Evolutionary conservation across 2,113 vertebrate genomes (phyloP).

Genomic region (Panurus biarmicus): DNA sequence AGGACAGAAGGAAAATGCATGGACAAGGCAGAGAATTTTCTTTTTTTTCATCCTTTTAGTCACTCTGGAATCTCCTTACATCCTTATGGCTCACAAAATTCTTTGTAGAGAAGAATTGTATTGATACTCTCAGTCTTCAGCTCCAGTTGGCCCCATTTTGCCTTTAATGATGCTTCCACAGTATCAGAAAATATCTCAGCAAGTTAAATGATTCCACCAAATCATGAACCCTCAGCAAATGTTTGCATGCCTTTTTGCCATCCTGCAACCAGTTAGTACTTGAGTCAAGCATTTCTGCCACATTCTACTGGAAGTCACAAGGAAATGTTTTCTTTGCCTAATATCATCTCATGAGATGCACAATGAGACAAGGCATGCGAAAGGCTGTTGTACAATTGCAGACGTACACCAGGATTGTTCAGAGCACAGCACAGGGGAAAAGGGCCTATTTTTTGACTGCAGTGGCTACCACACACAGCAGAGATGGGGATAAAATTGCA

Average conservation of each 20-base stretch:
- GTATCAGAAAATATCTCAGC: slow-evolving; percentile 70
- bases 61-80: not conserved
- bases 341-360: not conserved
- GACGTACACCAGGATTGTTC: not conserved
- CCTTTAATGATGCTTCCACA: slow-evolving; percentile 75
- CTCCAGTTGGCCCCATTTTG: slow-evolving; percentile 64
- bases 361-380: not conserved
- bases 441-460: not conserved
- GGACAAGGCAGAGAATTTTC: not conserved
- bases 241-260: not conserved
- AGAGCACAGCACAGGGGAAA: not conserved
- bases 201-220: not conserved
- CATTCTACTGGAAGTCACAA: slow-evolving; percentile 7
- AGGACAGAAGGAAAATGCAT: not conserved
- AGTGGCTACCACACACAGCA: not conserved
- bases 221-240: not conserved
- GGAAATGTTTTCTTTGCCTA: not conserved
- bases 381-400: not conserved
- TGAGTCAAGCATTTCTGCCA: not conserved
- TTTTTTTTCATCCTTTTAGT: not conserved
- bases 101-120: slow-evolving; percentile 25
- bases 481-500: not conserved
- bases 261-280: not conserved
- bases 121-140: slow-evolving; percentile 32
- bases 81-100: slow-evolving; percentile 65